Evolutionary conservation across 2,888 invertebrate genomes (phyloP), one percentile per base, ranked within the genome.

Genomic region (Coenonympha glycerion): DNA sequence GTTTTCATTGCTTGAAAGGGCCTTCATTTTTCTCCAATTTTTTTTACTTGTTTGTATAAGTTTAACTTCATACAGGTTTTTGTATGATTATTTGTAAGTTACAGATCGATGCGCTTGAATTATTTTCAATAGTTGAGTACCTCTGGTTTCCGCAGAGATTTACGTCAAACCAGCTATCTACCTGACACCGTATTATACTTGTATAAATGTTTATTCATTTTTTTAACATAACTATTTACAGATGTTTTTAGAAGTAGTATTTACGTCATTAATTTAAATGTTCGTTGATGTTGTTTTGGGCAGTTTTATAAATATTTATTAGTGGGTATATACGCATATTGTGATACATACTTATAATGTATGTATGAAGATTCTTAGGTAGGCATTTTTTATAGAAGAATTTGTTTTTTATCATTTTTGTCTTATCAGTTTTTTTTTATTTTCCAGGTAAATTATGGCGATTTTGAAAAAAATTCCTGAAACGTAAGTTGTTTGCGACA

Each of bases 91-190:
- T 51, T 50, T 47, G 59, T 47, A 47, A n/a, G 55, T 61, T 31
- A 15, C 13, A 64, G 62, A 62, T 59, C 64, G 77, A 64, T 78
- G 68, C 75, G 68, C 79, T 64, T 56, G 71, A 76, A 57, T 62
- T 57, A 56, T 52, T 69, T 68, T 44, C 47, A 56, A 57, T 55
- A 45, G 47, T 33, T 42, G 44, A 42, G 19, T 42, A 26, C 52
- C 24, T 8, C 3, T 9, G 60, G 68, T 72, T 77, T 78, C 76
- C 78, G 71, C 57, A 55, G 52, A 53, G 54, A 66, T 70, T 75
- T 70, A 65, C 79, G 77, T 80, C 78, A 76, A 47, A 28, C 42
- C 13, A 15, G 19, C 33, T 8, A 5, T 13, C 8, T 21, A 22
- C 24, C 16, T 15, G n/a, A 28, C 9, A 11, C 34, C 9, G 31